Evolutionary conservation across 2,888 invertebrate genomes (phyloP).

Genomic region (Agrochola macilenta): DNA sequence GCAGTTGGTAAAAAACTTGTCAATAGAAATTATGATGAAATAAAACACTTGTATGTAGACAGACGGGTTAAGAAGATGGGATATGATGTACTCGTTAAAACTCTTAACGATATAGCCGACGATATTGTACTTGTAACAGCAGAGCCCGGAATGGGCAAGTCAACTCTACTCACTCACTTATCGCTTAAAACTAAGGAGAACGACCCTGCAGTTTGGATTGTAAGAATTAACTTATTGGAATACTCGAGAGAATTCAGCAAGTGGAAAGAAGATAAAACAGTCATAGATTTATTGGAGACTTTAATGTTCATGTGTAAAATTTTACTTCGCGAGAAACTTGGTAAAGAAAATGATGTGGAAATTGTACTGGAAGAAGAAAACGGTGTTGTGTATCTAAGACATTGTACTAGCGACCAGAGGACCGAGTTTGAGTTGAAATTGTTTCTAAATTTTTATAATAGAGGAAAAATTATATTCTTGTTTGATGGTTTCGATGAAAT

Average conservation of each 20-base stretch:
- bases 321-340: constrained; percentile 1
- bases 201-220: constrained; percentile 50
- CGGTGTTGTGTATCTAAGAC: constrained; percentile 12
- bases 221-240: constrained; percentile 48
- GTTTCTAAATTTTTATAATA: constrained; percentile 50
- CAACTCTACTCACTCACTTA: constrained; percentile 39
- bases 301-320: constrained; percentile 24
- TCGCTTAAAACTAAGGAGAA: constrained; percentile 20
- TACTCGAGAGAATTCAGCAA: constrained; percentile 33
- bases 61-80: constrained; percentile 19
- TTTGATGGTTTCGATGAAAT: constrained; percentile 65
- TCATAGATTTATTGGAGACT: constrained; percentile 10
- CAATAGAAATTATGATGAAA: constrained; percentile 38
- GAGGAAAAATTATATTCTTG: constrained; percentile 39
- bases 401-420: constrained; percentile 8
- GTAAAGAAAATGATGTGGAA: not conserved
- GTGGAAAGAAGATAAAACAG: constrained; percentile 27
- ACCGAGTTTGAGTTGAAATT: constrained; percentile 35
- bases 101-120: not conserved
- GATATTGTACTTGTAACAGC: constrained; percentile 47
- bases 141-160: constrained; percentile 63
- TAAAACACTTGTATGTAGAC: constrained; percentile 41
- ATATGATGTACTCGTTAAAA: not conserved
- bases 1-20: constrained; percentile 22
- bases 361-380: constrained; percentile 9